Evolutionary conservation across 2,797 vertebrate species (phyloP), one percentile per base, ranked within the genome.

Genomic region (Periophthalmus magnuspinnatus): DNA sequence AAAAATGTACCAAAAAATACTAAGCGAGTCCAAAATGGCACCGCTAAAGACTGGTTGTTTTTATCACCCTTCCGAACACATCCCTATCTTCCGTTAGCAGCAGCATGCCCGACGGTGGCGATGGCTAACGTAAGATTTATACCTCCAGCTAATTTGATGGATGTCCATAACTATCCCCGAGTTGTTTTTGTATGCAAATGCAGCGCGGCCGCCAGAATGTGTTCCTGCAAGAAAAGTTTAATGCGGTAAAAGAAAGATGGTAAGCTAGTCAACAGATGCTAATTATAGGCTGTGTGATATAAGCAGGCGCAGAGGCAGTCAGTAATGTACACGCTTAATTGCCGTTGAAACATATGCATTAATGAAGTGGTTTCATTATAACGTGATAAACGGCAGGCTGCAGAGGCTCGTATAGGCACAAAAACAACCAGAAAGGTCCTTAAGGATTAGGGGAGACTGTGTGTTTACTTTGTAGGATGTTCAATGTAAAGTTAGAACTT

Each of bases 141-240:
- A 83, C 84, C 72, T 74, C 52, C 22, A 86, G 78, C 56, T 64
- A 76, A 74, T 80, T 77, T 91, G 89, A 92, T 80, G 83, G 88
- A 90, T 86, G 84, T 64, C 71, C 70, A 32, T 67, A 65, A 81
- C 76, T 66, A 10, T 14, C 41, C 75, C 69, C 32, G 71, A 66
- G 81, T 68, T 79, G 81, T 88, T 88, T 84, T 76, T 78, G 82
- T 78, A 69, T 67, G 45, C 64, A 78, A 79, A 59, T 73, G 55
- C 81, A 80, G 65, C 32, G 58, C 73, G 58, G 72, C 75, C 70
- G 76, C 74, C 73, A 75, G 71, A 54, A 81, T 60, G 74, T 17
- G 68, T 72, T 66, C 8, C 4, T 38, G 13, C 56, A 72, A 14
- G 1, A 75, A 60, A 81, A 73, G 45, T 22, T 61, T 64, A 70